Percentiles rank a stretch among this genome's conserved stretches.
Conservation (phyloP, 2,113 vertebrate species). For the Ascaphus truei region DNA sequence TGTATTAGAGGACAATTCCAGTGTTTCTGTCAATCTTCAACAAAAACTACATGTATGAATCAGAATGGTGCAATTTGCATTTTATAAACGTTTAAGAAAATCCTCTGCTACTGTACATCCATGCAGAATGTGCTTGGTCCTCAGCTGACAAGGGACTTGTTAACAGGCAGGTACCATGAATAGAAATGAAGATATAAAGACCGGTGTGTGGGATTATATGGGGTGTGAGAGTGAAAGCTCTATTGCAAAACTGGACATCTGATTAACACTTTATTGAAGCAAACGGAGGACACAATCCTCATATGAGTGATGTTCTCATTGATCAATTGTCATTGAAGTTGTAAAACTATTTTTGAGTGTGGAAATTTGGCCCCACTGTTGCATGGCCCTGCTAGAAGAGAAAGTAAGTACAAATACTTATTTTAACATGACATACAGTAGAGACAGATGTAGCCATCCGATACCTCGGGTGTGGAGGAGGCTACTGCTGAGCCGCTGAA, state of each 20-base stretch:
- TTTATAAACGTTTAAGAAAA: neutral
- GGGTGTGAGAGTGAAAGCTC: neutral
- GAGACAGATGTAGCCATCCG: too few species aligned
- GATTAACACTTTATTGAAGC: slow-evolving; percentile 30
- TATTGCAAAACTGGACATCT: slow-evolving; percentile 6
- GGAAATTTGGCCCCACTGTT: too few species aligned
- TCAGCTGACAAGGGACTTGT: slow-evolving; percentile 2
- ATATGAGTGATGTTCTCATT: slow-evolving; percentile 23
- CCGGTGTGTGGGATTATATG: neutral
- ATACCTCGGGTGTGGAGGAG: too few species aligned
- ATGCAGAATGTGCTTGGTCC: neutral
- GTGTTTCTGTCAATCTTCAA: slow-evolving; percentile 3
- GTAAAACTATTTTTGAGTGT: neutral
- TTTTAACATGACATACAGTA: too few species aligned
- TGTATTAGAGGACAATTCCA: neutral
- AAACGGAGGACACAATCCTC: neutral
- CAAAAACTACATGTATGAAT: neutral
- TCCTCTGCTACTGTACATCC: neutral
- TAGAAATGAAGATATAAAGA: neutral
- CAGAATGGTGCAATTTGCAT: slow-evolving; percentile 3
- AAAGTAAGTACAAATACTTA: too few species aligned
- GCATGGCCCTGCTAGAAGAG: too few species aligned
- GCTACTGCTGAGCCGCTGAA: too few species aligned
- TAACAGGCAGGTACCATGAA: neutral
- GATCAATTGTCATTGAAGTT: slow-evolving; percentile 7